Evolutionary conservation across 2,797 vertebrate genomes (phyloP).

Genomic region (Crossoptilon crossoptilon): DNA sequence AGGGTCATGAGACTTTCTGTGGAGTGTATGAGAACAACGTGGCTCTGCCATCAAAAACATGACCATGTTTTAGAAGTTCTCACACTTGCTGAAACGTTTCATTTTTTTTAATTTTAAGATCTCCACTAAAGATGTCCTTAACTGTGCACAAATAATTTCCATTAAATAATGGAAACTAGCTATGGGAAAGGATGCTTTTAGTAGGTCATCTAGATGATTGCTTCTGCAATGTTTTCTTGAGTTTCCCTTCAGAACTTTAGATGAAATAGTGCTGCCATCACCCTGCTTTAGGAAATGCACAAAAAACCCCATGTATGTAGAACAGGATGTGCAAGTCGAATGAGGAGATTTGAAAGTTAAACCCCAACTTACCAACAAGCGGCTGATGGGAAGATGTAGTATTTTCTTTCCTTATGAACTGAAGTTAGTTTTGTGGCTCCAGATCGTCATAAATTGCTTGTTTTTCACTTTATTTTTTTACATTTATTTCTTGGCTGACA

Average conservation of each 20-base stretch:
- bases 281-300: neutral
- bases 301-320: neutral
- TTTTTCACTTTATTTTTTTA: neutral
- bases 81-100: neutral
- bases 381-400: neutral
- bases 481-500: neutral
- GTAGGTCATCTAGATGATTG: neutral
- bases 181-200: neutral
- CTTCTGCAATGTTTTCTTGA: neutral
- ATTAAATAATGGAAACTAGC: neutral
- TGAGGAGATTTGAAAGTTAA: neutral
- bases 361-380: neutral
- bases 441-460: neutral
- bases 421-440: neutral
- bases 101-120: constrained; percentile 31
- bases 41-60: neutral
- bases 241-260: neutral
- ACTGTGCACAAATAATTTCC: neutral
- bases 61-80: neutral
- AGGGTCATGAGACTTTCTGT: neutral
- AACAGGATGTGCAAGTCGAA: neutral
- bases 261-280: neutral
- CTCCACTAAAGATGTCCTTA: neutral
- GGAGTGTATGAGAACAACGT: neutral
- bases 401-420: neutral